phyloP scores from a whole-genome alignment of 2,888 invertebrate genomes.

The Ethmia dodecea region DNA sequence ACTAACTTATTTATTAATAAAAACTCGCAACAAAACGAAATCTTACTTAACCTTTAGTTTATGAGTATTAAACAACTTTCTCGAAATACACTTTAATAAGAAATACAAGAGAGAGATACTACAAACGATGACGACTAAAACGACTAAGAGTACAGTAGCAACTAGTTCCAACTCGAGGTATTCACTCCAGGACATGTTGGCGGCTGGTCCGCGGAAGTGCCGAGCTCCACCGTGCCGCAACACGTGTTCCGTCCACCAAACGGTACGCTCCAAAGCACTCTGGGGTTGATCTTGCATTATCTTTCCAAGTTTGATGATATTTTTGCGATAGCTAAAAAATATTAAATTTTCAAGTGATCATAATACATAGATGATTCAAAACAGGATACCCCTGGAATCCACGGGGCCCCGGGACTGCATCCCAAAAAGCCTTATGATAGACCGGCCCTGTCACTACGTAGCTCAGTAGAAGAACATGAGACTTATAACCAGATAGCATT shows the following conservation, averaged over 20 bases:
- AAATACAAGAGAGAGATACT: neutral
- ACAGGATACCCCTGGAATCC: no score
- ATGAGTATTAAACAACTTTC: no score
- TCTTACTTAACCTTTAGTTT: no score
- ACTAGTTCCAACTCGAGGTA: conserved; percentile 30
- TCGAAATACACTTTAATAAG: neutral
- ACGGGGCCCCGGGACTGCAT: no score
- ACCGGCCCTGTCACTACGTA: no score
- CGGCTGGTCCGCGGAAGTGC: conserved; percentile 40
- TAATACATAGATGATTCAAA: no score
- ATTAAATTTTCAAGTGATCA: no score
- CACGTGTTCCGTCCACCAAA: conserved; percentile 64
- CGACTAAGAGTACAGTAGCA: neutral
- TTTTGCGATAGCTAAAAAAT: conserved; percentile 30
- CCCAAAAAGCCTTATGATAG: no score
- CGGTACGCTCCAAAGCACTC: conserved; percentile 42
- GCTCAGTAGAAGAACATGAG: no score
- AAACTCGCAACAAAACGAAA: no score
- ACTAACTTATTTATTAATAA: no score
- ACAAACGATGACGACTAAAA: neutral
- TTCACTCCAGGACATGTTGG: conserved; percentile 35
- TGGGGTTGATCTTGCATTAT: conserved; percentile 49
- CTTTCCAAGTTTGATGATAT: conserved; percentile 25
- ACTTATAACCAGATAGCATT: no score
- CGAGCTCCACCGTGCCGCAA: conserved; percentile 42